These are phyloP conservation scores for Phenacoccus solenopsis DNA, from an alignment of 1,140 invertebrate genomes.

Conservation along the genomic window DNA sequence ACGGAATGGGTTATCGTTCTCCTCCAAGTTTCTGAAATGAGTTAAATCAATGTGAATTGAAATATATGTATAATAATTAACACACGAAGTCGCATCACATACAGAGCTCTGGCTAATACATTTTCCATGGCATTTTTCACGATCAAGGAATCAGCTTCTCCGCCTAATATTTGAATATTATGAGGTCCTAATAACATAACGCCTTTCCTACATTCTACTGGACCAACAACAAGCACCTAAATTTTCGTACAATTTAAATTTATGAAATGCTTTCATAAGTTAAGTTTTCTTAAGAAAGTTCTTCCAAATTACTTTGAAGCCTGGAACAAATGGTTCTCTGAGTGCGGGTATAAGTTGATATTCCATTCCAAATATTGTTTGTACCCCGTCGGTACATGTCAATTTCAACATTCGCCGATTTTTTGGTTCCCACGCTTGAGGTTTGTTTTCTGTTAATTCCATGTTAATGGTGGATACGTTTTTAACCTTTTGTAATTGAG, in stretches of 20 bases:
- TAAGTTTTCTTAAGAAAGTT: not conserved
- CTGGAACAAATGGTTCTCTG: slow-evolving; percentile 45
- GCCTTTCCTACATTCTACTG: slow-evolving; percentile 53
- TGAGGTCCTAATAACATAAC: slow-evolving; percentile 50
- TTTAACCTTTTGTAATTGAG: slow-evolving; percentile 47
- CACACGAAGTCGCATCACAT: too few relatives aligned
- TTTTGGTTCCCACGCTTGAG: slow-evolving; percentile 33
- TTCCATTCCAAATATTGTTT: slow-evolving; percentile 57
- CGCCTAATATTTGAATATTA: slow-evolving; percentile 52
- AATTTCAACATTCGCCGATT: slow-evolving; percentile 44
- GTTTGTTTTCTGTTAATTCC: slow-evolving; percentile 36
- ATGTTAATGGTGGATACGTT: slow-evolving; percentile 41
- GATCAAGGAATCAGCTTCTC: slow-evolving; percentile 53
- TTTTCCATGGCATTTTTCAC: slow-evolving; percentile 46
- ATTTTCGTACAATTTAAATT: not conserved
- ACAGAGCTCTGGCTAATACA: slow-evolving; percentile 43
- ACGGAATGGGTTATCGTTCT: too few relatives aligned
- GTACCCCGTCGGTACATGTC: slow-evolving; percentile 60
- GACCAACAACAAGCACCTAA: slow-evolving; percentile 44
- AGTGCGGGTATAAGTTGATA: slow-evolving; percentile 49
- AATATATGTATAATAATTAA: too few relatives aligned
- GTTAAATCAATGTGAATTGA: too few relatives aligned
- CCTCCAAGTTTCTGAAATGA: too few relatives aligned
- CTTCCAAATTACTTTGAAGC: slow-evolving; percentile 41
- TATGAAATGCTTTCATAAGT: not conserved